Conservation (phyloP, 1,140 invertebrate species). For the Hyles euphorbiae region DNA sequence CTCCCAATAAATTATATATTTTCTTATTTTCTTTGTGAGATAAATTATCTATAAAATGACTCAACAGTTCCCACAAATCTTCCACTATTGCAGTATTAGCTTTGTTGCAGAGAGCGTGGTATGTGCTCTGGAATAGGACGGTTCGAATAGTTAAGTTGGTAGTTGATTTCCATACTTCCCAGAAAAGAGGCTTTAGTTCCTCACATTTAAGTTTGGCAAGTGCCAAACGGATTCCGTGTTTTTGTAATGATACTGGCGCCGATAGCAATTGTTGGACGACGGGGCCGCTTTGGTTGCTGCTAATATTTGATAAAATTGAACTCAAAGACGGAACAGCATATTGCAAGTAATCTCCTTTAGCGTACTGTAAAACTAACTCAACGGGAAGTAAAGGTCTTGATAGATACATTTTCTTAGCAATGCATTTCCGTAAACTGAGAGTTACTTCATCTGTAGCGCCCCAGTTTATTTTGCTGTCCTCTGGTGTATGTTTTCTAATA, state of each 20-base stretch:
- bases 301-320: conserved; percentile 34
- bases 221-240: conserved; percentile 37
- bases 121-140: conserved; percentile 34
- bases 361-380: conserved; percentile 32
- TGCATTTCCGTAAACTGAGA: conserved; percentile 35
- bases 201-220: conserved; percentile 28
- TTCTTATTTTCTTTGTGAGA: conserved; percentile 35
- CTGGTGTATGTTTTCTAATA: conserved; percentile 37
- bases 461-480: conserved; percentile 44
- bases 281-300: conserved; percentile 14
- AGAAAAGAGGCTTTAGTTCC: conserved; percentile 32
- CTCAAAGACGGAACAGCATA: conserved; percentile 40
- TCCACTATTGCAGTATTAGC: conserved; percentile 17
- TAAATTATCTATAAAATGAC: conserved; percentile 38
- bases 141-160: conserved; percentile 40
- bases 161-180: conserved; percentile 33
- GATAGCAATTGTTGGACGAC: conserved; percentile 29
- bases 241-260: conserved; percentile 40
- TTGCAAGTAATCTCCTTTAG: conserved; percentile 52
- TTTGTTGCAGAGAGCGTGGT: conserved; percentile 32
- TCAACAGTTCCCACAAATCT: conserved; percentile 34
- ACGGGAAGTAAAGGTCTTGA: conserved; percentile 39
- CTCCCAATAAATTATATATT: conserved; percentile 34
- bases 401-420: conserved; percentile 35
- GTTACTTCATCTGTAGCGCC: conserved; percentile 26